Base-by-base conservation (phyloP, 2,888 invertebrate genomes). In the Chrysolina americana region DNA sequence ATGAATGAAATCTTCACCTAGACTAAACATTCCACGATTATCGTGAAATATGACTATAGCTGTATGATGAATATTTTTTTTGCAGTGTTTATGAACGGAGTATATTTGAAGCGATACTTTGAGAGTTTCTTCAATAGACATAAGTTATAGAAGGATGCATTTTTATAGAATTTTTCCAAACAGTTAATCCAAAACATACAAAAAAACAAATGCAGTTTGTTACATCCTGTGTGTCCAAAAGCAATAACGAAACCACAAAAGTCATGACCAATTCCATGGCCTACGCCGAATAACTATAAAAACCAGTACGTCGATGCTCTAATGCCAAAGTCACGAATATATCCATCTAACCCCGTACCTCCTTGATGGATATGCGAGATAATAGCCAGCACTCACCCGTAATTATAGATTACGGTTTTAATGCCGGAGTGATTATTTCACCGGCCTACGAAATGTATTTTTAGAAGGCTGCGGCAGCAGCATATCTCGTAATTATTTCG, bases 321-420 rank as follows among this genome's bases (percentile, higher is more conserved):
- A 59, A 59, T 59, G 10, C 17, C n/a, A 4, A 1, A 59, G 59
- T 59, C 59, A 59, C 59, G 59, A 59, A 59, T 17, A 59, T 59
- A 59, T 59, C n/a, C 59, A n/a, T 36, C 59, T 36, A 59, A 36
- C 59, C 59, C 59, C 36, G 59, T 59, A 59, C 28, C 59, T 59
- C 53, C 68, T 79, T 82, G 84, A 84, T 84, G 83, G 80, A 82
- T 83, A 83, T 83, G 82, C 81, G 73, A 81, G 83, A 83, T 83
- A 82, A 83, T 83, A 79, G 79, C 75, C 79, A 73, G 63, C 73
- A 78, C 78, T 80, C 79, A 76, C 76, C 69, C 72, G 75, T 82
- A 82, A 83, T 83, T 83, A 82, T 79, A 81, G 82, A 82, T 81
- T 80, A 80, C 80, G 64, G 80, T 78, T 80, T 81, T 78, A 79